These are phyloP conservation scores for Larimichthys crocea DNA, from an alignment of 2,113 vertebrate species.

Conservation along the genomic window DNA sequence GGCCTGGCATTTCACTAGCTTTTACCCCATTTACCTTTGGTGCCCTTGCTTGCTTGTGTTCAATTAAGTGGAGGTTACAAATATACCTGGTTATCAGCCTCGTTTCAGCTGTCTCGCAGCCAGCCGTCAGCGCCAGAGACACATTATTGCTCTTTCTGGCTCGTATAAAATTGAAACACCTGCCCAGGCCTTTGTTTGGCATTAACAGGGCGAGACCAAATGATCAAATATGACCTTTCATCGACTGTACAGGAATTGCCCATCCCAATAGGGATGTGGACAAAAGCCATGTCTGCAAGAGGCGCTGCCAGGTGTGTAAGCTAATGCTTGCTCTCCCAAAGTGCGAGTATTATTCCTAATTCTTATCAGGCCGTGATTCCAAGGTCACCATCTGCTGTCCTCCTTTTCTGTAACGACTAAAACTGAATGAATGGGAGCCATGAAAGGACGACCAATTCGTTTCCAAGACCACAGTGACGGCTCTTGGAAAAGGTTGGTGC, in stretches of 20 bases:
- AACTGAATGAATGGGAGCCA: conserved; percentile 38
- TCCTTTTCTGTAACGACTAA: conserved; percentile 15
- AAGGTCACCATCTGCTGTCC: conserved; percentile 77
- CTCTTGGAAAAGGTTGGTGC: conserved; percentile 22
- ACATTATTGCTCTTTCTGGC: conserved; percentile 39
- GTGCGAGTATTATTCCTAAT: conserved; percentile 58
- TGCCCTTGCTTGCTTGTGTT: conserved; percentile 28
- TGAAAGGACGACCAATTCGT: conserved; percentile 35
- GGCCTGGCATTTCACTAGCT: conserved; percentile 41
- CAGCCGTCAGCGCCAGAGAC: conserved; percentile 28
- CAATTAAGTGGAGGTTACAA: conserved; percentile 51
- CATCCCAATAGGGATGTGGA: conserved; percentile 22
- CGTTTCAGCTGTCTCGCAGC: conserved; percentile 33
- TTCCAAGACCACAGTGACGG: conserved; percentile 36
- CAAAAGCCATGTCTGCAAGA: conserved; percentile 44
- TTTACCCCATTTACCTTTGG: conserved; percentile 38
- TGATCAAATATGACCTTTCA: conserved; percentile 66
- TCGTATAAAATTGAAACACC: conserved; percentile 55
- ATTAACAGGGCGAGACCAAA: conserved; percentile 57
- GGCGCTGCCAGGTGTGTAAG: conserved; percentile 40
- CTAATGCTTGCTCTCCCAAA: conserved; percentile 44
- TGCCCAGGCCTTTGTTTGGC: conserved; percentile 56
- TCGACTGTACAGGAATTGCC: conserved; percentile 17
- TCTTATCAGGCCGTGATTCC: conserved; percentile 48
- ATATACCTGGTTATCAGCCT: conserved; percentile 44